Conservation (phyloP, 2,888 invertebrate genomes). For the Belgica antarctica region DNA sequence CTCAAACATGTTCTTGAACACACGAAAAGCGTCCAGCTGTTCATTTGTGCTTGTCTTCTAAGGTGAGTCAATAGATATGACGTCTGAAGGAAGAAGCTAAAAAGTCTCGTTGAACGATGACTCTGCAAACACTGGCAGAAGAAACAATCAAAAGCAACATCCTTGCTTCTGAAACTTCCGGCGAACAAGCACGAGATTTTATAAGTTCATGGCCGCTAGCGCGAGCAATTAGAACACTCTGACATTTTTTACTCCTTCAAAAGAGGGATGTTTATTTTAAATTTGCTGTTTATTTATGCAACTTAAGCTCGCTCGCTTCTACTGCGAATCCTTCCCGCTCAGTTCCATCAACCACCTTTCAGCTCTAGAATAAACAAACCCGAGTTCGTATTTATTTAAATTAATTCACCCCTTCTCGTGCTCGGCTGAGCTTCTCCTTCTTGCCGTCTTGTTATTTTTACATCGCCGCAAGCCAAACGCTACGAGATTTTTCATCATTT, state of each 20-base stretch:
- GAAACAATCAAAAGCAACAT: no score
- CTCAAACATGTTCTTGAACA: no score
- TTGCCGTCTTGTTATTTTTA: background rate
- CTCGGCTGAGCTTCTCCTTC: background rate
- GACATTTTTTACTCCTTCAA: conserved; percentile 7
- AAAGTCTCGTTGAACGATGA: no score
- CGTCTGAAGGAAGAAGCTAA: no score
- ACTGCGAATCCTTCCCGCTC: conserved; percentile 13
- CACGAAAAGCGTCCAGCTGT: no score
- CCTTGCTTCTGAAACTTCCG: no score
- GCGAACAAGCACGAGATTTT: no score
- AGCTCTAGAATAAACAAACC: conserved; percentile 31
- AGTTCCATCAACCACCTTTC: conserved; percentile 1
- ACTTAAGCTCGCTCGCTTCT: background rate
- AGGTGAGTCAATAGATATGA: no score
- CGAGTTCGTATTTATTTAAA: conserved; percentile 35
- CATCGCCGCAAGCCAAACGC: background rate
- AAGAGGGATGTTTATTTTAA: conserved; percentile 38
- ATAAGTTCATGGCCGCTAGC: background rate
- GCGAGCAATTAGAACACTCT: conserved; percentile 24
- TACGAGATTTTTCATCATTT: conserved; percentile 8
- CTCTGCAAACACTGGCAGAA: no score
- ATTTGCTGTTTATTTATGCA: conserved; percentile 25
- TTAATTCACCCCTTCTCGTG: conserved; percentile 33
- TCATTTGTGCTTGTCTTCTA: background rate